A percentile compares a stretch with the other conserved stretches of the same genome.
These are phyloP conservation scores for Fringilla coelebs DNA, from an alignment of 2,797 vertebrate species.

Conservation along the genomic window DNA sequence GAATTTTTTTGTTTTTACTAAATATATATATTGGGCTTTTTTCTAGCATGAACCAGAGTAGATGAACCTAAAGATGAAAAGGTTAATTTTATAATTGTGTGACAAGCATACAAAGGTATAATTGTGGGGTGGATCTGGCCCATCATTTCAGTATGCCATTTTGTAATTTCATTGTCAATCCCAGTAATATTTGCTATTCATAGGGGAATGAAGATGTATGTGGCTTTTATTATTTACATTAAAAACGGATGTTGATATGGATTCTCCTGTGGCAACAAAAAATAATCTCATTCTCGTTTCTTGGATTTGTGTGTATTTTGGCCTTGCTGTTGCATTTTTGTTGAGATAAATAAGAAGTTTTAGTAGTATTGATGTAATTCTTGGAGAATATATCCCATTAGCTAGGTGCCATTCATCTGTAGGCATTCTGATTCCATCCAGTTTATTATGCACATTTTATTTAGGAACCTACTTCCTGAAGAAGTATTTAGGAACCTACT, in stretches of 20 bases:
- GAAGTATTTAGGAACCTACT: not conserved
- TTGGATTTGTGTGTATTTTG: conserved; percentile 20
- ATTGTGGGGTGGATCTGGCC: not conserved
- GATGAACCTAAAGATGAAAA: not conserved
- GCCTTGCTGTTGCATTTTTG: not conserved
- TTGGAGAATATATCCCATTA: not conserved
- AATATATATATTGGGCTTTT: not conserved
- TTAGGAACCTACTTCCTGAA: not conserved
- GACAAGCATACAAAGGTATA: not conserved
- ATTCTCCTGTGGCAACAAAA: not conserved
- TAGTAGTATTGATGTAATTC: not conserved
- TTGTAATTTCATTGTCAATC: conserved; percentile 9
- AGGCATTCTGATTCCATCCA: not conserved
- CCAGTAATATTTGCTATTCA: not conserved
- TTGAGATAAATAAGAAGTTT: conserved; percentile 1
- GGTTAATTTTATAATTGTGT: not conserved
- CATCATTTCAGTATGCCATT: not conserved
- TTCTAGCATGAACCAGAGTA: not conserved
- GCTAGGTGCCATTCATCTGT: not conserved
- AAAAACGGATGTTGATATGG: not conserved
- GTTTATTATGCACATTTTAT: not conserved
- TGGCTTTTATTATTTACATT: conserved; percentile 32
- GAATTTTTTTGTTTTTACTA: not conserved
- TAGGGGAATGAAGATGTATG: not conserved
- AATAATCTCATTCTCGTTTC: not conserved